phyloP scores from a whole-genome alignment of 2,797 vertebrate species.

The Loris lydekkerianus region DNA sequence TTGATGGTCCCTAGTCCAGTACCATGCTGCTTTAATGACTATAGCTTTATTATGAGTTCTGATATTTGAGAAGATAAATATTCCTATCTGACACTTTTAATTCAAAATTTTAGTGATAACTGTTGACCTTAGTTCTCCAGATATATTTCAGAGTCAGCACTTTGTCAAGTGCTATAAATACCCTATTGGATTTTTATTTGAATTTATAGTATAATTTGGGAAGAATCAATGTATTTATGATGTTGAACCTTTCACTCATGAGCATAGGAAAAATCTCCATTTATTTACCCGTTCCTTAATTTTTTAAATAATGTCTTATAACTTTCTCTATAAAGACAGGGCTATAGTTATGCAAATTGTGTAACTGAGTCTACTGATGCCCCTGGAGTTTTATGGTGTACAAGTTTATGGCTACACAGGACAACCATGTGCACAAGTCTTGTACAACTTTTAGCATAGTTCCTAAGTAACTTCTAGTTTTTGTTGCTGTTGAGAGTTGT shows the following conservation, averaged over 20 bases:
- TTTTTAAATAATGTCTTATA: background rate
- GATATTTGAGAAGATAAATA: background rate
- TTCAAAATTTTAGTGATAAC: background rate
- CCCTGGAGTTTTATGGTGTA: too few relatives aligned
- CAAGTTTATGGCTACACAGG: background rate
- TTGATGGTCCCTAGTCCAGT: background rate
- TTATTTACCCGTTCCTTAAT: background rate
- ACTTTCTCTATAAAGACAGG: background rate
- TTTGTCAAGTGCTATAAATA: slow-evolving; percentile 12
- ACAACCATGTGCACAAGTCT: too few relatives aligned
- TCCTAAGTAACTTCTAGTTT: background rate
- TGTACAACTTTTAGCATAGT: background rate
- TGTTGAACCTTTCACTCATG: background rate
- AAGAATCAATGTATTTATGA: background rate
- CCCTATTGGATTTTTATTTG: background rate
- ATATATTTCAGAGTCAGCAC: background rate
- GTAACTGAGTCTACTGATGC: background rate
- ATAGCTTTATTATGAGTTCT: background rate
- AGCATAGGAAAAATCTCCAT: background rate
- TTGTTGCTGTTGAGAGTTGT: background rate
- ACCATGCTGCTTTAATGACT: background rate
- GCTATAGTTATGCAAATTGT: background rate
- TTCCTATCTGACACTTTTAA: background rate
- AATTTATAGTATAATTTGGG: background rate
- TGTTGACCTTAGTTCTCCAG: background rate